Conservation (phyloP, 2,888 invertebrate genomes). For the Sialis lutaria region DNA sequence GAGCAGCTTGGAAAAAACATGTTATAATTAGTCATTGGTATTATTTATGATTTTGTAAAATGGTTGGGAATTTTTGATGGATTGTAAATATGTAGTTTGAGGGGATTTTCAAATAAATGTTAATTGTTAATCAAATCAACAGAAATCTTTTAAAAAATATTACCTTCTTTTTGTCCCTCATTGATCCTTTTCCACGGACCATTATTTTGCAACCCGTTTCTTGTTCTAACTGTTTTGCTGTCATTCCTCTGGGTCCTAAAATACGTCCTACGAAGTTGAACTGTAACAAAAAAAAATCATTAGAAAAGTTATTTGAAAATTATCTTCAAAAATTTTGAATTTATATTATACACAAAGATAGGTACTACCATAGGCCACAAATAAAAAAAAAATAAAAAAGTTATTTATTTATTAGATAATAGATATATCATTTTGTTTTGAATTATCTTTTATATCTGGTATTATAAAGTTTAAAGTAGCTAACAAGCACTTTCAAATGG, state of each 20-base stretch:
- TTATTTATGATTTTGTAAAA: not conserved
- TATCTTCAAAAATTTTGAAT: no score
- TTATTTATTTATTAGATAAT: no score
- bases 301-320: no score
- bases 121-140: not conserved
- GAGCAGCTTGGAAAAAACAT: not conserved
- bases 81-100: not conserved
- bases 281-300: slow-evolving; percentile 43
- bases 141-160: not conserved
- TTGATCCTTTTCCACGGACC: slow-evolving; percentile 98
- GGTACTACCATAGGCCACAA: no score
- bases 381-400: no score
- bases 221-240: slow-evolving; percentile 98
- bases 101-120: not conserved
- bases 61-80: not conserved
- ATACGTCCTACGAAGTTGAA: slow-evolving; percentile 99
- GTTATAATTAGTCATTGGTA: slow-evolving; percentile 5
- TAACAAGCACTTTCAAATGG: no score
- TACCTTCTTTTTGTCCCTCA: slow-evolving; percentile 99
- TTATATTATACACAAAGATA: no score
- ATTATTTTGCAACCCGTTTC: slow-evolving; percentile 99
- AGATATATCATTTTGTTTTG: no score
- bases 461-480: no score
- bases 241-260: slow-evolving; percentile 98
- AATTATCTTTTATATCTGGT: no score